Evolutionary conservation across 35 echinoderm and acorn worm species (phyloP), one percentile per base, ranked within the genome.

Genomic region (Eucidaris tribuloides): DNA sequence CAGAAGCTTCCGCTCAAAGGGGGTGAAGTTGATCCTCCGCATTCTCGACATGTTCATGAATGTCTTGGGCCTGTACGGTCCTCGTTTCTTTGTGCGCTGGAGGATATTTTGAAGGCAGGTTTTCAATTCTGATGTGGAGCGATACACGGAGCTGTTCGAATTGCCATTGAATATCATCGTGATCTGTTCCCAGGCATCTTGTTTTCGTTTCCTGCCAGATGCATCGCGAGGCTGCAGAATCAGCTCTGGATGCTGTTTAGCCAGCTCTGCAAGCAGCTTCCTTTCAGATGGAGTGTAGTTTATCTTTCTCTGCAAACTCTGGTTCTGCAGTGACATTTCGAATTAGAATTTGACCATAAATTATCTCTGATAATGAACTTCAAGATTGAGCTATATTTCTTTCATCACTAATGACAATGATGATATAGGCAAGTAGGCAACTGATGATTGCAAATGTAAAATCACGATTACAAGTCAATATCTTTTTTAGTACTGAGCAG

Each of bases 81-180:
- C n/a, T n/a, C n/a, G n/a, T n/a, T n/a, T n/a, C n/a, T n/a, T n/a
- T n/a, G n/a, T n/a, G n/a, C n/a, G n/a, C n/a, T n/a, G n/a, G n/a
- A 74, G 24, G 41, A 74, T 74, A 40, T 74, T 74, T 36, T 74
- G 33, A n/a, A 74, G 68, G 68, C 34, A 74, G 17, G 68, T 42
- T 40, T 74, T 74, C 34, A 74, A 22, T 19, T 44, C 15, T n/a
- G 33, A 22, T 22, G 37, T 36, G 14, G 68, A 42, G 38, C 68
- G 29, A 2, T 7, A 20, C 15, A 27, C 29, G 2, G 68, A 74
- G 37, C 11, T 42, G 35, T n/a, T n/a, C n/a, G n/a, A n/a, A n/a
- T n/a, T 35, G 29, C 24, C 68, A 13, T 74, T 74, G 68, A 41
- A 74, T 20, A 42, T 38, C 25, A 19, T 41, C 14, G 30, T 74